Evolutionary conservation across 1,140 invertebrate species (phyloP), one percentile per base, ranked within the genome.

Genomic region (Lepidurus apus): DNA sequence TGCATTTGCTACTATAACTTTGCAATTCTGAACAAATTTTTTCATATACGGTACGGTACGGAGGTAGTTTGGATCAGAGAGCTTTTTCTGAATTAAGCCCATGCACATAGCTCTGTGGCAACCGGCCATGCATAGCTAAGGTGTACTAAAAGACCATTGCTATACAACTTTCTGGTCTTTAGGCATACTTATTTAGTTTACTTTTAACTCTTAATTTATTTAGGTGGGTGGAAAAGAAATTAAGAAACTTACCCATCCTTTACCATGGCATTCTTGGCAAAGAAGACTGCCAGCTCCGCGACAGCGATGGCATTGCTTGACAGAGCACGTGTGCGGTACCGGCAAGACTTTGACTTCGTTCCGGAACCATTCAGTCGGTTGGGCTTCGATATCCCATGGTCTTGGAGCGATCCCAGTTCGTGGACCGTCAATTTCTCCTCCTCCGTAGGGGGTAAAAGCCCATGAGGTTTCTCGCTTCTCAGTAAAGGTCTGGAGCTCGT

Each of bases 401-500:
- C 85, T 82, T 5, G 88, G 88, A 8, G 89, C 86, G 21, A 82
- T 78, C 6, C 88, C 88, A 80, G 85, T 84, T 5, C 84, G 82
- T 5, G 85, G 84, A 0, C 86, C 85, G 82, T 88, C 88, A 10
- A 89, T 82, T 24, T 84, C 83, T 24, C 87, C 87, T 21, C 87
- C 85, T 21, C 81, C 83, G 81, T 87, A 89, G 3, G 89, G 88
- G 74, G 86, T 85, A 82, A 85, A 88, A 7, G 87, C 85, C 88
- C 89, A 90, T 26, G 85, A 82, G 11, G 87, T 87, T 75, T 87
- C 86, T 26, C 89, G 83, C 44, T 86, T 87, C 81, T 90, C 89
- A 10, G 87, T 87, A 82, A 88, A 90, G n/a, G 87, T 89, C 81
- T 90, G 87, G 79, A 90, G 82, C 24, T 87, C 85, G 80, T 90